A percentile compares a stretch with the other conserved stretches of the same genome.
These are phyloP conservation scores for Protaetia brevitarsis DNA, from an alignment of 1,140 invertebrate species.

Conservation along the genomic window DNA sequence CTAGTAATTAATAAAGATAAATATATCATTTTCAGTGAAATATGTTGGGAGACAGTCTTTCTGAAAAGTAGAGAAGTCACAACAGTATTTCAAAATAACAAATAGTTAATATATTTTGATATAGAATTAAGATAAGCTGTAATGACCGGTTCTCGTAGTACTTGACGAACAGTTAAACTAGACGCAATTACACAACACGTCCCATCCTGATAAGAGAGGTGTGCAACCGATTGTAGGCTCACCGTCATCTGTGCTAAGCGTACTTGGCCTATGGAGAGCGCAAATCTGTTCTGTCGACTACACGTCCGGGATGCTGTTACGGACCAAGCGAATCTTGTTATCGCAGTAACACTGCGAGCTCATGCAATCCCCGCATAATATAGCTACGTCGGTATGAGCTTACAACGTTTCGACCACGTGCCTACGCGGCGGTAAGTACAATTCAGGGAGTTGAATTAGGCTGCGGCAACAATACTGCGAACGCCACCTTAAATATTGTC, in stretches of 20 bases:
- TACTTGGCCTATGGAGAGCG: background rate
- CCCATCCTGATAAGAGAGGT: constrained; percentile 32
- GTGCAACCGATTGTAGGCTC: background rate
- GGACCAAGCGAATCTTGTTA: background rate
- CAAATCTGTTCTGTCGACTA: constrained; percentile 8
- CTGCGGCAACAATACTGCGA: constrained; percentile 5
- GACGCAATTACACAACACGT: constrained; percentile 37
- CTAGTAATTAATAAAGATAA: too few species aligned
- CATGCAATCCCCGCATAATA: constrained; percentile 1
- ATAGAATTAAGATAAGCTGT: constrained; percentile 32
- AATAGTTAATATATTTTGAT: constrained; percentile 35
- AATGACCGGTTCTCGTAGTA: constrained; percentile 33
- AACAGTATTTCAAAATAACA: constrained; percentile 35
- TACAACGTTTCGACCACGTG: constrained; percentile 11
- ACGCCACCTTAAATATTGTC: constrained; percentile 10
- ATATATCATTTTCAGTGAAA: too few species aligned
- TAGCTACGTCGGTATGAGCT: background rate
- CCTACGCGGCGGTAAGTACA: constrained; percentile 8
- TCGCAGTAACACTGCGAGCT: background rate
- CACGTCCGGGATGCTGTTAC: background rate
- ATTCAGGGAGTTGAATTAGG: constrained; percentile 4
- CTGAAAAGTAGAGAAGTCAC: constrained; percentile 25
- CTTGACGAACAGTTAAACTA: constrained; percentile 37
- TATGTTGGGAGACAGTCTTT: too few species aligned
- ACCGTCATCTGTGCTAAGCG: constrained; percentile 11